Conservation (phyloP, 2,797 vertebrate genomes). For the Hydrophis major region DNA sequence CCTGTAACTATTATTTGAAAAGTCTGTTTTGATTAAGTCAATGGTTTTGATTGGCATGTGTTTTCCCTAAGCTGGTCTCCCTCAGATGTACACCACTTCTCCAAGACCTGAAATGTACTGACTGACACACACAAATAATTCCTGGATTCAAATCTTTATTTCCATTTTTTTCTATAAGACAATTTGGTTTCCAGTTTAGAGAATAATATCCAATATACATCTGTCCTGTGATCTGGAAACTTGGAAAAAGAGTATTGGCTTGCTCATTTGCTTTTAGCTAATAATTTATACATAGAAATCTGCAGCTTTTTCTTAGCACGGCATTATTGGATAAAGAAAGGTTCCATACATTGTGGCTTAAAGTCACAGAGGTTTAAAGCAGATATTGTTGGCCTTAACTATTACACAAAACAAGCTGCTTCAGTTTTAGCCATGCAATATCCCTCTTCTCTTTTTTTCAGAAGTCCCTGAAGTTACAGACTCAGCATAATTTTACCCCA, state of each 20-base stretch:
- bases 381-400: neutral
- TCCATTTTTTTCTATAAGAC: neutral
- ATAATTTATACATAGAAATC: neutral
- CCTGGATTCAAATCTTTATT: neutral
- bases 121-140: neutral
- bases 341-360: neutral
- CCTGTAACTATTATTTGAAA: neutral
- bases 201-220: neutral
- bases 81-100: neutral
- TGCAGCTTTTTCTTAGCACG: neutral
- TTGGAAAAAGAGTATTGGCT: neutral
- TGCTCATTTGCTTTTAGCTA: neutral
- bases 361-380: neutral
- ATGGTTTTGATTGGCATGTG: neutral
- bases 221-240: neutral
- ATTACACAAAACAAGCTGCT: slow-evolving; percentile 14
- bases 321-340: neutral
- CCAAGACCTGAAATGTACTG: neutral
- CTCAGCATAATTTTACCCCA: slow-evolving; percentile 53
- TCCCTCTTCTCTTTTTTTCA: slow-evolving; percentile 41
- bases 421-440: slow-evolving; percentile 13
- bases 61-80: neutral
- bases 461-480: slow-evolving; percentile 40
- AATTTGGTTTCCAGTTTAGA: neutral
- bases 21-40: neutral